Percentiles rank a stretch among this genome's conserved stretches.
These are phyloP conservation scores for Harpalus rubripes DNA, from an alignment of 2,888 invertebrate genomes.

Conservation along the genomic window DNA sequence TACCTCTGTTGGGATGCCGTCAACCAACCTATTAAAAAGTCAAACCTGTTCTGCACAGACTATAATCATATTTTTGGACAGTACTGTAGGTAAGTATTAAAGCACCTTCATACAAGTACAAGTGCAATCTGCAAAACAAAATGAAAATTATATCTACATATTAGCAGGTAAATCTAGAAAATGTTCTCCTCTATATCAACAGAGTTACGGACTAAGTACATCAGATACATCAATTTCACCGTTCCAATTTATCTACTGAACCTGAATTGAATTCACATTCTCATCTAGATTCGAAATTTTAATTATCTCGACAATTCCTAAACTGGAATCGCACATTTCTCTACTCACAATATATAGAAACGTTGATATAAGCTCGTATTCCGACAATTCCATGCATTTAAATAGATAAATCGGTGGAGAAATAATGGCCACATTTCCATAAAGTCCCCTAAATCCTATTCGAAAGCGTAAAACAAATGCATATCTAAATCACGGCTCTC, in stretches of 20 bases:
- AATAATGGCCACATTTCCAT: slow-evolving; percentile 40
- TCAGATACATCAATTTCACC: background rate
- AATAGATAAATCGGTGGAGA: slow-evolving; percentile 30
- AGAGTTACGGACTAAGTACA: background rate
- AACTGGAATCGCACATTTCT: background rate
- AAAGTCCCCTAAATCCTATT: slow-evolving; percentile 31
- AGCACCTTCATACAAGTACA: too few species aligned
- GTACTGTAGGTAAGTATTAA: too few species aligned
- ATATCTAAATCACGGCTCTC: slow-evolving; percentile 16
- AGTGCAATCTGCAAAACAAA: too few species aligned
- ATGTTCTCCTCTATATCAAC: background rate
- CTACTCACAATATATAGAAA: background rate
- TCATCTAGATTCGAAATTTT: background rate
- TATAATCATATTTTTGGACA: too few species aligned
- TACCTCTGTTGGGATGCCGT: too few species aligned
- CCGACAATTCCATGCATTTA: slow-evolving; percentile 42
- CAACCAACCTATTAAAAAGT: too few species aligned
- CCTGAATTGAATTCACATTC: background rate
- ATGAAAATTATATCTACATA: too few species aligned
- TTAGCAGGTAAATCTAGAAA: too few species aligned
- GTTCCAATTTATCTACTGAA: background rate
- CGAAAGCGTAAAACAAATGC: slow-evolving; percentile 35
- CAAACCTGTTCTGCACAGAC: too few species aligned
- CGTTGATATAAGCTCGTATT: slow-evolving; percentile 5
- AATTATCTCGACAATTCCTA: background rate